Conservation (phyloP, 2,797 vertebrate genomes). For the Cyprinodon diabolis region DNA sequence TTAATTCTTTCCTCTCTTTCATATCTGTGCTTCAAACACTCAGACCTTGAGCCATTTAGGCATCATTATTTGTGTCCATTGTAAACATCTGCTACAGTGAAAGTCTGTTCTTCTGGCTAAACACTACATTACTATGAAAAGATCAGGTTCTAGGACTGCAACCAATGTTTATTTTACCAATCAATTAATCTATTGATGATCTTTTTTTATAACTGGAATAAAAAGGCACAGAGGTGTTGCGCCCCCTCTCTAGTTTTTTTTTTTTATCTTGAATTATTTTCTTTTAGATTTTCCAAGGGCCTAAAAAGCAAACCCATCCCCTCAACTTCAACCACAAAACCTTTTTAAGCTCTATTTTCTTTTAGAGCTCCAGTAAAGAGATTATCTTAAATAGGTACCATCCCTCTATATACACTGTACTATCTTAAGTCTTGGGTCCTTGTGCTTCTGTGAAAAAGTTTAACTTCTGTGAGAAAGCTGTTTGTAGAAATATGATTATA, state of each 20-base stretch:
- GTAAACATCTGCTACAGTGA: too few relatives aligned
- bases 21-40: too few relatives aligned
- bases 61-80: too few relatives aligned
- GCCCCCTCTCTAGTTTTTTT: too few relatives aligned
- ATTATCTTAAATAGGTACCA: conserved; percentile 29
- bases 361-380: conserved; percentile 16
- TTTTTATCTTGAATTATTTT: too few relatives aligned
- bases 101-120: not conserved
- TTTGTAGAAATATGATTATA: not conserved
- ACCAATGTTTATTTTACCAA: too few relatives aligned
- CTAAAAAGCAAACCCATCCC: not conserved
- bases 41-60: too few relatives aligned
- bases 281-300: not conserved
- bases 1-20: too few relatives aligned
- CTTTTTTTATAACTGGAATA: too few relatives aligned
- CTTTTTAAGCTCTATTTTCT: conserved; percentile 17
- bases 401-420: conserved; percentile 6
- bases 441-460: not conserved
- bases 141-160: not conserved
- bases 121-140: not conserved
- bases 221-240: too few relatives aligned
- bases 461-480: conserved; percentile 6
- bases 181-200: too few relatives aligned
- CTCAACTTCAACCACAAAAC: conserved; percentile 27
- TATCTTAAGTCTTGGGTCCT: not conserved